Evolutionary conservation across 2,797 vertebrate genomes (phyloP).

Genomic region (Arnoldichthys spilopterus): DNA sequence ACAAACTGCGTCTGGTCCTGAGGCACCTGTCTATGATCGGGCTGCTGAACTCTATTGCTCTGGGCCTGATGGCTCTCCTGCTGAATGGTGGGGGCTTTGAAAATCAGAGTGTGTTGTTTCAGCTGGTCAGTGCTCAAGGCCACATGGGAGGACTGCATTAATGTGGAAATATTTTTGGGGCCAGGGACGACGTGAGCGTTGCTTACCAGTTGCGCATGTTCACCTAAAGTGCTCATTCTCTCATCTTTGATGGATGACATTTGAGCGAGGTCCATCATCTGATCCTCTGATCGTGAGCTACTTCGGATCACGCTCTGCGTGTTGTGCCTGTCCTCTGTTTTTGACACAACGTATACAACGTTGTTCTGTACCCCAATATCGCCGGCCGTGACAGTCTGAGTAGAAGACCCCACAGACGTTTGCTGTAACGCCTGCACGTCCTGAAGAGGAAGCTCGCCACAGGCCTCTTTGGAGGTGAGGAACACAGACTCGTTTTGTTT

Average conservation of each 20-base stretch:
- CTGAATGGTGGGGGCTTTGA: slow-evolving; percentile 84
- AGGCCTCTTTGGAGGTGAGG: slow-evolving; percentile 78
- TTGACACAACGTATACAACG: slow-evolving; percentile 87
- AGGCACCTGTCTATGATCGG: slow-evolving; percentile 78
- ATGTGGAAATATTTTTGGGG: slow-evolving; percentile 81
- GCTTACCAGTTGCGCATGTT: slow-evolving; percentile 82
- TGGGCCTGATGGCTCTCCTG: slow-evolving; percentile 84
- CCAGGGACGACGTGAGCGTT: slow-evolving; percentile 75
- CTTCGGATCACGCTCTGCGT: slow-evolving; percentile 94
- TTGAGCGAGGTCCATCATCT: slow-evolving; percentile 82
- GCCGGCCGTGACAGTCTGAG: slow-evolving; percentile 78
- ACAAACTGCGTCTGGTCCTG: slow-evolving; percentile 83
- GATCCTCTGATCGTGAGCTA: slow-evolving; percentile 90
- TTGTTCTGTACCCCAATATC: slow-evolving; percentile 84
- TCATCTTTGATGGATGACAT: slow-evolving; percentile 85
- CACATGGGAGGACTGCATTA: slow-evolving; percentile 81
- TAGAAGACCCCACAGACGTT: slow-evolving; percentile 81
- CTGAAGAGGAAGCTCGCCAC: slow-evolving; percentile 85
- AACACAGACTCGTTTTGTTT: slow-evolving; percentile 85
- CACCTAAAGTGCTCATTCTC: slow-evolving; percentile 79
- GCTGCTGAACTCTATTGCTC: slow-evolving; percentile 66
- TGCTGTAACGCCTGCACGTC: slow-evolving; percentile 89
- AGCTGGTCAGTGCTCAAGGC: slow-evolving; percentile 83
- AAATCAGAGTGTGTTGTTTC: slow-evolving; percentile 83
- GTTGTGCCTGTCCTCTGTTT: slow-evolving; percentile 90